A percentile compares a stretch with the other conserved stretches of the same genome.
Conservation (phyloP, 2,888 invertebrate species). For the Drosophila mayaguana region DNA sequence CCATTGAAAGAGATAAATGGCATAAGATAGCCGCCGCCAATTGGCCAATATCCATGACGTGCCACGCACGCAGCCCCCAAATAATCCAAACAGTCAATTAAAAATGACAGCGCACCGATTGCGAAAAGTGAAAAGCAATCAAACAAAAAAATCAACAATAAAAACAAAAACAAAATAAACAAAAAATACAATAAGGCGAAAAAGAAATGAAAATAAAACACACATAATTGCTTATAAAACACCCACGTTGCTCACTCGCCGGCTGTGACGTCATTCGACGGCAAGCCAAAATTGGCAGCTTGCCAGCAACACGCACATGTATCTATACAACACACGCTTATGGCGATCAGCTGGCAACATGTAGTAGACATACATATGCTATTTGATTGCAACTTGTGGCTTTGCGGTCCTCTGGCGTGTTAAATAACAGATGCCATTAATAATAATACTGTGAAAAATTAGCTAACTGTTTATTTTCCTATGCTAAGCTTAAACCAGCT, state of each 20-base stretch:
- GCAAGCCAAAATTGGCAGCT: conserved; percentile 43
- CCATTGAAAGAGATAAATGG: conserved; percentile 56
- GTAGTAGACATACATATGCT: not conserved
- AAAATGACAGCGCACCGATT: conserved; percentile 49
- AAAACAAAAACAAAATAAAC: conserved; percentile 25
- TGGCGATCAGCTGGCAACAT: conserved; percentile 34
- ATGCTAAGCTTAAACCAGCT: conserved; percentile 17
- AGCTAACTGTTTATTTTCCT: conserved; percentile 15
- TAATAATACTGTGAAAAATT: conserved; percentile 23
- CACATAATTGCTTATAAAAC: conserved; percentile 41
- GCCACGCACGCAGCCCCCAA: conserved; percentile 48
- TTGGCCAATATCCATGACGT: conserved; percentile 65
- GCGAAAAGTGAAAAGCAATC: conserved; percentile 46
- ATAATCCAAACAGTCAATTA: conserved; percentile 58
- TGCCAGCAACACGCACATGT: conserved; percentile 31
- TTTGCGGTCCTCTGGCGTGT: conserved; percentile 2
- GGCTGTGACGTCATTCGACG: conserved; percentile 50
- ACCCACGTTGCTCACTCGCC: conserved; percentile 37
- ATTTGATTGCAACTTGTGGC: conserved; percentile 13
- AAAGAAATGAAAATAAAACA: conserved; percentile 26
- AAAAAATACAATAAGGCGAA: conserved; percentile 4
- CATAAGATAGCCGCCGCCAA: conserved; percentile 55
- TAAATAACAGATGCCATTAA: conserved; percentile 31
- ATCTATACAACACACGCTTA: conserved; percentile 1
- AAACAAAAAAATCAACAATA: conserved; percentile 25